Evolutionary conservation across 2,797 vertebrate species (phyloP), one percentile per base, ranked within the genome.

Genomic region (Prunella strophiata): DNA sequence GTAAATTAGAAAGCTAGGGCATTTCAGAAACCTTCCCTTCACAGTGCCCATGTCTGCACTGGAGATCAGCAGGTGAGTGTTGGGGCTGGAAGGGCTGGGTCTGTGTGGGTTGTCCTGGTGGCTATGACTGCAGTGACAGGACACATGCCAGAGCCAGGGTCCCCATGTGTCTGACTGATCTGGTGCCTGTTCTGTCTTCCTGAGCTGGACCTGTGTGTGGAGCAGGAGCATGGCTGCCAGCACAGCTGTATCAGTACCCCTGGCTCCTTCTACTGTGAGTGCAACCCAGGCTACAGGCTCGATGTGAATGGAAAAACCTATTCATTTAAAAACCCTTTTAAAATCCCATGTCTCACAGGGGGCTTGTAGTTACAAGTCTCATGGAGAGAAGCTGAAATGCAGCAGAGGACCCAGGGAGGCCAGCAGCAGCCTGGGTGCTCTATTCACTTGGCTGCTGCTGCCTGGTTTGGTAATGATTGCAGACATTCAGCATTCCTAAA

Each of bases 171-270:
- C 34, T 11, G 25, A 47, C 45, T 2, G 5, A n/a, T 58, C 57
- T 75, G 43, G 54, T 55, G 20, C 14, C n/a, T 13, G 2, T 45
- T 95, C 47, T 96, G 34, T 92, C 91, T 92, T 86, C 42, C 79
- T 99, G 99, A 98, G 62, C 88, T 97, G 85, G 98, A 99, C 81
- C 96, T 98, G 92, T 99, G 99, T 83, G 42, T 98, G 91, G 98
- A 98, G 90, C 97, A 97, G 26, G 97, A 97, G 18, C 99, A 99
- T 1, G 98, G 98, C 94, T 99, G 99, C 78, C 98, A 99, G 91
- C 99, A 99, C 80, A 97, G 98, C 87, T 99, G 98, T 73, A 95
- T 99, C 93, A 99, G 97, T 42, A 96, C 97, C 10, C 98, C 97
- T 0, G 96, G 98, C 73, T 98, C 98, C 16, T 99, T 97, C 97